Percentiles rank a stretch among this genome's conserved stretches.
Evolutionary conservation across 2,888 invertebrate genomes (phyloP).

Genomic region (Megastigmus dorsalis): DNA sequence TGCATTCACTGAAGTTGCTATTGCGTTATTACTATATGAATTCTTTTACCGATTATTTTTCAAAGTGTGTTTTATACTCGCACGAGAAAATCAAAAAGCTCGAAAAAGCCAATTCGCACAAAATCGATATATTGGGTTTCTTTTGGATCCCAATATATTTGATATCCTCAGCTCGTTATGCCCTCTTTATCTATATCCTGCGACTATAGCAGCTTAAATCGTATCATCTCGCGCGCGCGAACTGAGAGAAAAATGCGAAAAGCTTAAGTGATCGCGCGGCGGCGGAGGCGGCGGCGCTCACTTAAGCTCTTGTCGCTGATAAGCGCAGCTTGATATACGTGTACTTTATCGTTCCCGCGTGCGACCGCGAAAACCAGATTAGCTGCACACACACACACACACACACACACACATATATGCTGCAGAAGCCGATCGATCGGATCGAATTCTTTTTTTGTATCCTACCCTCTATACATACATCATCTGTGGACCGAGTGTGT

Average conservation of each 20-base stretch:
- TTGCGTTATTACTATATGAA: too few species aligned
- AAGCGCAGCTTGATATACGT: background rate
- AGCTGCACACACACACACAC: too few species aligned
- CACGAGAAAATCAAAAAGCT: too few species aligned
- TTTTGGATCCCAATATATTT: too few species aligned
- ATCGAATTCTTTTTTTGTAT: background rate
- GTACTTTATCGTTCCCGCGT: background rate
- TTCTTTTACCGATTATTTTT: too few species aligned
- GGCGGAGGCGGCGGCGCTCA: too few species aligned
- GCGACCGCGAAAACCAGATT: constrained; percentile 33
- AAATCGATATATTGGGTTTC: too few species aligned
- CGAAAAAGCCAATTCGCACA: too few species aligned
- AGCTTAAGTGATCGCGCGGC: constrained; percentile 7
- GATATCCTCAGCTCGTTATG: constrained; percentile 3
- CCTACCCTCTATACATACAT: background rate
- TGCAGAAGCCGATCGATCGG: constrained; percentile 21
- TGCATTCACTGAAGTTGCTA: too few species aligned
- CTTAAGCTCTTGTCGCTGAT: constrained; percentile 9
- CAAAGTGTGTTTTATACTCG: too few species aligned
- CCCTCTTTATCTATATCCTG: background rate
- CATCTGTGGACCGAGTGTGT: too few species aligned
- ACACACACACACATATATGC: too few species aligned
- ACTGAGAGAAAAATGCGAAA: constrained; percentile 26
- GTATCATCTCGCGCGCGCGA: background rate
- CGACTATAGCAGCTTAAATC: constrained; percentile 10